Evolutionary conservation across 2,888 invertebrate genomes (phyloP).

Genomic region (Synanthedon tipuliformis): DNA sequence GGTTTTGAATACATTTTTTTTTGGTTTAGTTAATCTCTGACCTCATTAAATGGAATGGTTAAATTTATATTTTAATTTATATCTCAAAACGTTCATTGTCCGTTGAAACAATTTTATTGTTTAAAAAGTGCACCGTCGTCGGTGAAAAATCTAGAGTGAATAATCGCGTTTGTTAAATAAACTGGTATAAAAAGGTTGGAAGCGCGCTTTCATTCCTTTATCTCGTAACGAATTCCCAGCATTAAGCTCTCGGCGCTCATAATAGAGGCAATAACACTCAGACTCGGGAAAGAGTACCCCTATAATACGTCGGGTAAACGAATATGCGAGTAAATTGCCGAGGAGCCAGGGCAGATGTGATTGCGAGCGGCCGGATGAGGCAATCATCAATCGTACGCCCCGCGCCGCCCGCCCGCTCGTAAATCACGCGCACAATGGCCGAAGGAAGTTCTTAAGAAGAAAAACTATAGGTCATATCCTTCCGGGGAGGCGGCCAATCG

Average conservation of each 20-base stretch:
- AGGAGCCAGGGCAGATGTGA: conserved; percentile 55
- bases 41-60: too few relatives aligned
- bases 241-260: conserved; percentile 45
- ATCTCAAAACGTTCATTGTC: too few relatives aligned
- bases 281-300: conserved; percentile 58
- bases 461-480: conserved; percentile 72
- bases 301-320: conserved; percentile 63
- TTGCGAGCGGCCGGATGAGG: conserved; percentile 50
- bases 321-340: conserved; percentile 65
- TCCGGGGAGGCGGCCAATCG: conserved; percentile 67
- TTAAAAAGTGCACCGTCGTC: too few relatives aligned
- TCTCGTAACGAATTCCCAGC: conserved; percentile 30
- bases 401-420: conserved; percentile 30
- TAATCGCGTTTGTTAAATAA: conserved; percentile 12
- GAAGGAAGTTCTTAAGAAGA: conserved; percentile 70
- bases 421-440: conserved; percentile 68
- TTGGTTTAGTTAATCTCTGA: too few relatives aligned
- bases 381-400: conserved; percentile 63
- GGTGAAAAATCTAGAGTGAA: neutral
- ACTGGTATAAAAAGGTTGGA: conserved; percentile 14
- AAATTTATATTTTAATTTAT: too few relatives aligned
- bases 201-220: conserved; percentile 13
- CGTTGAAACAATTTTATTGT: too few relatives aligned
- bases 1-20: too few relatives aligned
- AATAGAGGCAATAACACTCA: conserved; percentile 61